phyloP scores from a whole-genome alignment of 2,113 vertebrate species.

The Microcebus murinus region DNA sequence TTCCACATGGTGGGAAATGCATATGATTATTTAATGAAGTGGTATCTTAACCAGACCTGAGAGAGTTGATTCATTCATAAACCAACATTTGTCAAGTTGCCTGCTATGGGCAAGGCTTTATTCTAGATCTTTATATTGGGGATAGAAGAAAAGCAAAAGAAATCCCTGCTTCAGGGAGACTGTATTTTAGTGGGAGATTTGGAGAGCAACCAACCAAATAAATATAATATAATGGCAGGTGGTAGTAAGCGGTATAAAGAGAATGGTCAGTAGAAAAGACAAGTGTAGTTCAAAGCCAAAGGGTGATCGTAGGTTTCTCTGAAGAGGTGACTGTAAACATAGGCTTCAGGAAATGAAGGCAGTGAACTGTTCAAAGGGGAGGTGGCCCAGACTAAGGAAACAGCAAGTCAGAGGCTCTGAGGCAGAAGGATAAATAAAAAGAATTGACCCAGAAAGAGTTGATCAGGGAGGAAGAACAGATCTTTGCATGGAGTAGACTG shows the following conservation, averaged over 20 bases:
- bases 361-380: background rate
- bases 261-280: background rate
- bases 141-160: background rate
- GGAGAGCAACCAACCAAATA: background rate
- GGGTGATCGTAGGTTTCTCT: background rate
- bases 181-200: background rate
- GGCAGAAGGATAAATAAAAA: background rate
- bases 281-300: background rate
- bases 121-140: background rate
- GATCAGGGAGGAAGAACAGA: background rate
- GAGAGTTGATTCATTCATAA: conserved; percentile 6
- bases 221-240: background rate
- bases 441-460: background rate
- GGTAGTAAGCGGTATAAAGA: background rate
- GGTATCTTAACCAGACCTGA: background rate
- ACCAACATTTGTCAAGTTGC: background rate
- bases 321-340: background rate
- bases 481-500: background rate
- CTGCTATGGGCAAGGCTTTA: background rate
- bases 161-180: background rate
- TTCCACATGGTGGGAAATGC: background rate
- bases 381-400: background rate
- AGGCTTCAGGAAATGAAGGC: background rate
- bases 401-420: background rate
- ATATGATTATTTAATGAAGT: background rate